phyloP scores from a whole-genome alignment of 2,797 vertebrate genomes.

The Sebastes hubbsi region DNA sequence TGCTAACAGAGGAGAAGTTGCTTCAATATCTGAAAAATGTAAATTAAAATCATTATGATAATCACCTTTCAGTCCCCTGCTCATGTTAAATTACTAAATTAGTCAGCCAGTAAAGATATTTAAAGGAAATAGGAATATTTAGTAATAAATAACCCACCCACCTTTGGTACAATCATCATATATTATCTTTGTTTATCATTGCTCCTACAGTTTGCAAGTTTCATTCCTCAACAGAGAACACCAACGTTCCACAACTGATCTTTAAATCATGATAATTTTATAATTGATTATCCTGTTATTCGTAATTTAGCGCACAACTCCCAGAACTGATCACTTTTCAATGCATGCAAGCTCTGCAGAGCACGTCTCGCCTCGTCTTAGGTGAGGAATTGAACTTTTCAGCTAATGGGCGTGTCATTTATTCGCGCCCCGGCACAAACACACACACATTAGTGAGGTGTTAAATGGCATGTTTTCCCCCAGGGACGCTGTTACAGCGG shows the following conservation, averaged over 20 bases:
- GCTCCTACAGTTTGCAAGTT: not conserved
- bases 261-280: constrained; percentile 45
- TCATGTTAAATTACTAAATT: not conserved
- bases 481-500: constrained; percentile 15
- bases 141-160: not conserved
- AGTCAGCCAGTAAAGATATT: constrained; percentile 4
- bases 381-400: constrained; percentile 17
- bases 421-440: constrained; percentile 15
- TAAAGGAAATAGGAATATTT: not conserved
- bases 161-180: not conserved
- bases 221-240: not conserved
- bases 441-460: constrained; percentile 19
- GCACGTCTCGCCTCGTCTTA: not conserved
- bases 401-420: constrained; percentile 29
- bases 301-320: constrained; percentile 44
- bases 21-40: constrained; percentile 7
- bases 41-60: constrained; percentile 12
- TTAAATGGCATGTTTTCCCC: constrained; percentile 39
- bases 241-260: not conserved
- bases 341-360: not conserved
- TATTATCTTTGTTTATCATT: not conserved
- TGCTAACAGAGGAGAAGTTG: not conserved
- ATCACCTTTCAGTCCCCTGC: constrained; percentile 17
- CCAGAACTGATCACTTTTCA: not conserved
- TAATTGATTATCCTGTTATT: constrained; percentile 18